These are phyloP conservation scores for Disparrhopalites patrizii DNA, from an alignment of 2,888 invertebrate species.

Conservation along the genomic window DNA sequence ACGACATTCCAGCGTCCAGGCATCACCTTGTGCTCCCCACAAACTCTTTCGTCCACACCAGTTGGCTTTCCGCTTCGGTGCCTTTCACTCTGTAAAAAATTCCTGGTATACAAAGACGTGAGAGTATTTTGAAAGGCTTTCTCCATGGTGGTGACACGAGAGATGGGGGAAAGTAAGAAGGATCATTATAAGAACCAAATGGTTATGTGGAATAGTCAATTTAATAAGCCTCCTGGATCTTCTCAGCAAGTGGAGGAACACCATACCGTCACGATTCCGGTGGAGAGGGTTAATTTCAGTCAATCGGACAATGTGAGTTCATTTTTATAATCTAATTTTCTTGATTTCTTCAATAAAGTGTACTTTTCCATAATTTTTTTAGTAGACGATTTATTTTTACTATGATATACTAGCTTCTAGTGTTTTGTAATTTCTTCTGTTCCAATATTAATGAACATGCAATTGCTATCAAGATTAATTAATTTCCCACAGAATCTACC, in stretches of 20 bases:
- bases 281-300: slow-evolving; percentile 2
- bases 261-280: not conserved
- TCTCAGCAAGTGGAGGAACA: not conserved
- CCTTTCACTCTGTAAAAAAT: not conserved
- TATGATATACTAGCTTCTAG: not conserved
- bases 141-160: too few relatives aligned
- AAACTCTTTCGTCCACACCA: not conserved
- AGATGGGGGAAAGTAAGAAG: too few relatives aligned
- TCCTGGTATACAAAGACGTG: not conserved
- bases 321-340: too few relatives aligned
- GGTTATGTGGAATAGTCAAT: slow-evolving; percentile 22
- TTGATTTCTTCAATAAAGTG: not conserved
- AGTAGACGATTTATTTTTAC: slow-evolving; percentile 1
- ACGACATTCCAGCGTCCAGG: not conserved
- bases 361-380: not conserved
- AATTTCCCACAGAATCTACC: slow-evolving; percentile 20
- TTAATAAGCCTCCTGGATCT: not conserved
- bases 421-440: not conserved
- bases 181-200: slow-evolving; percentile 24
- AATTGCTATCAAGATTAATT: not conserved
- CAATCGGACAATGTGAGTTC: slow-evolving; percentile 22
- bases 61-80: not conserved
- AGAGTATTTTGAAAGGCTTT: too few relatives aligned
- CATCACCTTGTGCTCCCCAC: too few relatives aligned
- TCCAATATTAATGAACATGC: not conserved